These are phyloP conservation scores for Molossus molossus DNA, from an alignment of 2,797 vertebrate species.

Conservation along the genomic window DNA sequence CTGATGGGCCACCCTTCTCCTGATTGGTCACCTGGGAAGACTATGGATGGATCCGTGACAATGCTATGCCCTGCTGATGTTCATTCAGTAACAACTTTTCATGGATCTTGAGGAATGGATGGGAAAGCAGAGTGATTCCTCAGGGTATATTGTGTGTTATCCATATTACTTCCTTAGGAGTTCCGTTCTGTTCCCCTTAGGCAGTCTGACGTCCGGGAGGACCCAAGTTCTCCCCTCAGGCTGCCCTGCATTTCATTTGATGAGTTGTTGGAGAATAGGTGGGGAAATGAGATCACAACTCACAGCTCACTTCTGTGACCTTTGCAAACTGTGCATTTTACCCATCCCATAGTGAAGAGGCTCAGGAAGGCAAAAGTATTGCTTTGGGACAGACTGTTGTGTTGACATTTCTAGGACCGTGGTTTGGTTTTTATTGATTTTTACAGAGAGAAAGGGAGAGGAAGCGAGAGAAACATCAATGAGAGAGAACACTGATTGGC, in stretches of 20 bases:
- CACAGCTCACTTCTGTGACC: not conserved
- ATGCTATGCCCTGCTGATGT: not conserved
- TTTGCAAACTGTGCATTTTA: not conserved
- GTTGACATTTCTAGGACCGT: not conserved
- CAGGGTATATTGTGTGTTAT: fast-evolving
- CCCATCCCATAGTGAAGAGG: not conserved
- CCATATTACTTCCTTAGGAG: not conserved
- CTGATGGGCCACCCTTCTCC: not conserved
- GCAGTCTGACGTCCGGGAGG: not conserved
- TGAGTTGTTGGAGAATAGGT: not conserved
- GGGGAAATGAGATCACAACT: not conserved
- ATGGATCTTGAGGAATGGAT: not conserved
- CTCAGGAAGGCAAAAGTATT: not conserved
- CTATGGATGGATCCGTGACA: not conserved
- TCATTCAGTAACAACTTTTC: not conserved
- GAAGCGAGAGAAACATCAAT: no score
- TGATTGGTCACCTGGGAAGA: not conserved
- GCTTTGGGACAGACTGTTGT: not conserved
- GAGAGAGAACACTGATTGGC: no score
- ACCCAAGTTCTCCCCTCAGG: fast-evolving
- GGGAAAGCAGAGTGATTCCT: not conserved
- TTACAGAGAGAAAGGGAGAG: no score
- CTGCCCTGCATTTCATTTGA: not conserved
- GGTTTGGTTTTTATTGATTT: not conserved
- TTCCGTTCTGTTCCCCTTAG: not conserved